Base-by-base conservation (phyloP, 2,113 vertebrate species). In the Zootoca vivipara region DNA sequence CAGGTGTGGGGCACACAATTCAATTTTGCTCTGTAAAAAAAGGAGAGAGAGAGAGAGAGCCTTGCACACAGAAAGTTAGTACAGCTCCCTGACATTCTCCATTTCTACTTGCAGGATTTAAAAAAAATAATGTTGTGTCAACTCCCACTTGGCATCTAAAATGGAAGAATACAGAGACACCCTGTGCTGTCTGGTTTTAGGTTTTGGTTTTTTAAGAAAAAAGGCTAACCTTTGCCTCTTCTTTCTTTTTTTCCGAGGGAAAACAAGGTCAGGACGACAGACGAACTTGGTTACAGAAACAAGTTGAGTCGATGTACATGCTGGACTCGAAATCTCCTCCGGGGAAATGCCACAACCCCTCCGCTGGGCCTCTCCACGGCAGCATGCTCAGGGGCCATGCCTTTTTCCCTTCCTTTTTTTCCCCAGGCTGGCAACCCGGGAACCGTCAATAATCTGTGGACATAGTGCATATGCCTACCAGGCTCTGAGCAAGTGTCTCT, bases 211-310 rank as follows among this genome's bases (percentile, higher is more conserved):
- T 22, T 24, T 33, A 85, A 74, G 2, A 10, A 92, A 86, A 77
- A 83, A 88, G 90, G 91, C 92, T 92, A 93, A 38, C 90, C 89
- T 87, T 88, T 91, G 89, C 92, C 91, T 91, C 87, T 5, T 89
- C 46, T 52, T 52, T 52, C 46, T 52, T 52, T 52, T 9, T 52
- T 93, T 85, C 89, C 81, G 26, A 87, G 92, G 93, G 90, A 95
- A 93, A 90, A 85, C 93, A 93, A 95, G 95, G 94, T 94, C 92
- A 93, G 89, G 92, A 90, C 91, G 90, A 94, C 92, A 92, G 93
- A 90, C 73, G 92, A 95, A 94, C 94, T 93, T 92, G 87, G 3
- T 0, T 85, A 87, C 93, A 93, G 80, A 78, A 91, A 35, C 86
- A 3, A 82, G 38, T 85, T 83, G 56, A 93, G 91, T 69, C 92